These are phyloP conservation scores for Platalea minor DNA, from an alignment of 2,797 vertebrate genomes.

Conservation along the genomic window DNA sequence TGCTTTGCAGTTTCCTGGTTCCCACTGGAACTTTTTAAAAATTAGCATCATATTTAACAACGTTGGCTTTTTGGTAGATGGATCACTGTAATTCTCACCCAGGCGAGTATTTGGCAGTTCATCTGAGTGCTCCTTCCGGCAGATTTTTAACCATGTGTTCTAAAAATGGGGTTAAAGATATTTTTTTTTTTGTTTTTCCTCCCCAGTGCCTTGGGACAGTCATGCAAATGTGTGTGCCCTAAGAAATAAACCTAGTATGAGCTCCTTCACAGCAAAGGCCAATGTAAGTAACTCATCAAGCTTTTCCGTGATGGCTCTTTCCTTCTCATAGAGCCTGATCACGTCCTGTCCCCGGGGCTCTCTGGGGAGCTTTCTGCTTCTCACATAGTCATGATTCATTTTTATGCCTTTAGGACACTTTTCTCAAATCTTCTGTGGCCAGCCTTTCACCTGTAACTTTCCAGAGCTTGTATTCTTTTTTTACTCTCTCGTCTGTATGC, in stretches of 20 bases:
- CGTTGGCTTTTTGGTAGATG: neutral
- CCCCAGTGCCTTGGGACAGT: neutral
- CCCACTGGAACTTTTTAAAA: slow-evolving; percentile 46
- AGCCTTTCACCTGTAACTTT: neutral
- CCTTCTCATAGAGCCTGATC: neutral
- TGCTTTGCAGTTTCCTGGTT: slow-evolving; percentile 40
- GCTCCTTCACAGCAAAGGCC: neutral
- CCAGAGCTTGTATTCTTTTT: neutral
- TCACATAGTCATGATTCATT: neutral
- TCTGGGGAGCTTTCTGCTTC: neutral
- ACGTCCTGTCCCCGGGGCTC: neutral
- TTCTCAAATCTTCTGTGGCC: neutral
- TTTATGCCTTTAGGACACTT: neutral
- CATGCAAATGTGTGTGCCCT: neutral
- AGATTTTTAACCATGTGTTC: neutral
- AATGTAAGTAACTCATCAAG: neutral
- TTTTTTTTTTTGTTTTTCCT: too few species aligned
- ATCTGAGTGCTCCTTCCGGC: neutral
- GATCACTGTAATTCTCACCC: neutral
- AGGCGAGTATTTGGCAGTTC: neutral
- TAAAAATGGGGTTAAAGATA: neutral
- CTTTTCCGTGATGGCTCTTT: neutral
- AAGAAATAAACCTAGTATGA: neutral
- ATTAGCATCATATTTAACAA: neutral
- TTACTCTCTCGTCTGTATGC: neutral